These are phyloP conservation scores for Vulpes ferrilata DNA, from an alignment of 2,113 vertebrate species.

Conservation along the genomic window DNA sequence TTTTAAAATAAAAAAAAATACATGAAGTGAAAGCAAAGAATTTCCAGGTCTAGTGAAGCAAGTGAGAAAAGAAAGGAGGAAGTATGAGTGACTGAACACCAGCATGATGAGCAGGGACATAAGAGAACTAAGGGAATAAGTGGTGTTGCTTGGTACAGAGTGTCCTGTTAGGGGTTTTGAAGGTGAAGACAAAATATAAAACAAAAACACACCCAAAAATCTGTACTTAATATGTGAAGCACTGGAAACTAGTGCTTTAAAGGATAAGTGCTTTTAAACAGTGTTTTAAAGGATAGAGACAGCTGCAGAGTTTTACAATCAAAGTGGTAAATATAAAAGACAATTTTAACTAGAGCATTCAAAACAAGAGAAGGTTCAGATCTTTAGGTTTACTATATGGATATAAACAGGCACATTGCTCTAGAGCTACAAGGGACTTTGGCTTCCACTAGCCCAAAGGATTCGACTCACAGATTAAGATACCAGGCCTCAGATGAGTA, in stretches of 20 bases:
- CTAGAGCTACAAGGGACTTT: neutral
- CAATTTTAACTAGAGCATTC: neutral
- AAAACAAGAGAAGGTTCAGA: neutral
- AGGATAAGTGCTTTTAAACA: too few relatives aligned
- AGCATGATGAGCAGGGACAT: neutral
- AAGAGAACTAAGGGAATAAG: too few relatives aligned
- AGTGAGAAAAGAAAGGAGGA: neutral
- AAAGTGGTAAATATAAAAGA: neutral
- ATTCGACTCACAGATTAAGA: neutral
- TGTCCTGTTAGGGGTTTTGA: neutral
- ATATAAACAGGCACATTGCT: neutral
- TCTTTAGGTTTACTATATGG: neutral
- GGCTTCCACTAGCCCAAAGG: neutral
- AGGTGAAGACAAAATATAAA: neutral
- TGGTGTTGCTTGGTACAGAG: accelerated
- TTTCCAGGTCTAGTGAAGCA: neutral
- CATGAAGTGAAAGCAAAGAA: neutral
- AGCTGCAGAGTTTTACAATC: neutral
- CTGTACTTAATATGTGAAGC: neutral
- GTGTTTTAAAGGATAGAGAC: neutral
- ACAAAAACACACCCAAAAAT: neutral
- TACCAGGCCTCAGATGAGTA: neutral
- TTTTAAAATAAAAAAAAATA: conserved; percentile 4
- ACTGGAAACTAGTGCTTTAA: neutral
- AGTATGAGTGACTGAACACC: neutral